Evolutionary conservation across 2,888 invertebrate genomes (phyloP), one percentile per base, ranked within the genome.

Genomic region (Eugnorisma glareosa): DNA sequence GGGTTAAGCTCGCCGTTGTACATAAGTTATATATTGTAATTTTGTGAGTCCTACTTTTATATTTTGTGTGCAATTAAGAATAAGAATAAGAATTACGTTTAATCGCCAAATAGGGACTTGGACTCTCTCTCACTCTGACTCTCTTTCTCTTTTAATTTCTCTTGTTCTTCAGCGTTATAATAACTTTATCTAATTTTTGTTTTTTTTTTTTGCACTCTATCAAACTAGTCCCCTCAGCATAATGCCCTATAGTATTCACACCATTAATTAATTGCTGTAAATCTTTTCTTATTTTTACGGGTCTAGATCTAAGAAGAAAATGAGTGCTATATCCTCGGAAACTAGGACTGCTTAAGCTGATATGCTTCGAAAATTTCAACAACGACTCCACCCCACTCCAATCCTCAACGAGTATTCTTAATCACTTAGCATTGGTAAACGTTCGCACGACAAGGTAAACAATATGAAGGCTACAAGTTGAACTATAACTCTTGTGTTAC

Each of bases 341-440:
- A 67, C 18, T 31, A 54, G 5, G 4, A 54, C 13, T 54, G 1
- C 5, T 54, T 54, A n/a, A 24, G 13, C 54, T 54, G 0, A 54
- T 13, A 54, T 5, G n/a, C n/a, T 54, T n/a, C 5, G 2, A n/a
- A 54, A 54, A n/a, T 13, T 54, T n/a, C 11, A 35, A 35, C 54
- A 66, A 0, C 92, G 37, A 74, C 94, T 94, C 95, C 91, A 93
- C 83, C 2, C 63, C 83, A 74, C 70, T 73, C 11, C 54, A 89
- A 88, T 92, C 87, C 93, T 89, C 88, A 86, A 85, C 87, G 90
- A 93, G 94, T 94, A 96, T 95, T 96, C 96, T 94, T 96, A 96
- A 96, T 96, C 96, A 96, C 96, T 96, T 96, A 96, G 94, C 95
- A 96, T 94, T 94, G 95, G 95, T 94, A 94, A 94, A 93, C 94